Percentiles rank a stretch among this genome's conserved stretches.
Conservation (phyloP, 2,888 invertebrate species). For the Eupithecia abbreviata region DNA sequence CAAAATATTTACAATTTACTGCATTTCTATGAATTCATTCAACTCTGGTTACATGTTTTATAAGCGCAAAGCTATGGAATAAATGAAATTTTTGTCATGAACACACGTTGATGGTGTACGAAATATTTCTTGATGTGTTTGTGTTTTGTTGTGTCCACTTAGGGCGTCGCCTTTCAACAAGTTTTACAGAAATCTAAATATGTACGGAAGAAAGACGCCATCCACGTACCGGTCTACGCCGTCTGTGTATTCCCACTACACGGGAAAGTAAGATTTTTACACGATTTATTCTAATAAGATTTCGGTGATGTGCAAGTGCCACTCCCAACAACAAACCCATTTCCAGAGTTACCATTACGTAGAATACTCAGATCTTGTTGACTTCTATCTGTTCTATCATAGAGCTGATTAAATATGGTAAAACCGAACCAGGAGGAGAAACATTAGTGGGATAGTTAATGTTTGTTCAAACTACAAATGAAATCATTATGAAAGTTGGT, state of each 20-base stretch:
- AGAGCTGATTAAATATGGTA: background rate
- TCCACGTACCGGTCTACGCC: constrained; percentile 92
- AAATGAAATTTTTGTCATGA: background rate
- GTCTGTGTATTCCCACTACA: constrained; percentile 94
- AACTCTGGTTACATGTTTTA: background rate
- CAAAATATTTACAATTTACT: background rate
- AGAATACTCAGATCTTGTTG: background rate
- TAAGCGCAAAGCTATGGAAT: background rate
- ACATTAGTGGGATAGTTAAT: too few relatives aligned
- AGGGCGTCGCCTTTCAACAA: constrained; percentile 52
- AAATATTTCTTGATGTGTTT: constrained; percentile 4
- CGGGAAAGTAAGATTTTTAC: constrained; percentile 82
- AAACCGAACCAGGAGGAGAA: too few relatives aligned
- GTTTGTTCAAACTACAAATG: too few relatives aligned
- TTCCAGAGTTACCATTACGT: background rate
- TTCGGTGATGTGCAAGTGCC: background rate
- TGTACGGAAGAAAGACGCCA: constrained; percentile 91
- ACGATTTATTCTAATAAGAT: background rate
- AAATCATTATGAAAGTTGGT: too few relatives aligned
- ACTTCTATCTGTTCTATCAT: background rate
- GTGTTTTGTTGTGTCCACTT: constrained; percentile 11
- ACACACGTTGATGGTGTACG: background rate
- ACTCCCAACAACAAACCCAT: background rate
- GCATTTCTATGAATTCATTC: background rate
- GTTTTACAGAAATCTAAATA: constrained; percentile 49